Conservation (phyloP, 2,888 invertebrate species). For the Chymomyza amoena region DNA sequence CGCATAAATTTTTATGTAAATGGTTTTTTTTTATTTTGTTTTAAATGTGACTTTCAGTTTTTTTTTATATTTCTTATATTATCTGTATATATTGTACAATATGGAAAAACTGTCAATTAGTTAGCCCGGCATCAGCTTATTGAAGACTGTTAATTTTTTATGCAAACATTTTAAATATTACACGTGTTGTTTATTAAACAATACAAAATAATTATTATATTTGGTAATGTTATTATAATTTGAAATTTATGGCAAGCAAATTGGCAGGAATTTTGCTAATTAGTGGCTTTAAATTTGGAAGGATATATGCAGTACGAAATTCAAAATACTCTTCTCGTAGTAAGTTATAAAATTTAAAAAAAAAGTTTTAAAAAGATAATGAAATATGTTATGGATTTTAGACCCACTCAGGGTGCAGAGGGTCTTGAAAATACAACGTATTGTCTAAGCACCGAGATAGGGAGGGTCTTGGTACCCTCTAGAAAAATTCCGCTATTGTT, state of each 20-base stretch:
- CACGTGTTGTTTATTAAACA: constrained; percentile 23
- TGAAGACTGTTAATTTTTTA: constrained; percentile 4
- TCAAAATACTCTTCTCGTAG: too few relatives aligned
- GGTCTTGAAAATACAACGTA: too few relatives aligned
- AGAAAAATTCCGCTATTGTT: too few relatives aligned
- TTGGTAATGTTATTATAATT: not conserved
- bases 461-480: too few relatives aligned
- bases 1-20: constrained; percentile 37
- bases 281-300: too few relatives aligned
- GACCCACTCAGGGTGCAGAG: too few relatives aligned
- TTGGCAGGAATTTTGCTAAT: too few relatives aligned
- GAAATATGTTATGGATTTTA: too few relatives aligned
- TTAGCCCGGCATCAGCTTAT: not conserved
- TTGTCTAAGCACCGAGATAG: too few relatives aligned
- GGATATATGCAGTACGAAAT: too few relatives aligned
- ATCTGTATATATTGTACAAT: not conserved
- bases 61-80: not conserved
- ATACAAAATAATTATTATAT: not conserved
- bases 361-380: too few relatives aligned
- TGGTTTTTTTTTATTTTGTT: constrained; percentile 7
- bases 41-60: constrained; percentile 21
- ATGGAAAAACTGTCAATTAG: constrained; percentile 2
- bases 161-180: constrained; percentile 31
- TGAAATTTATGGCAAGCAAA: not conserved
- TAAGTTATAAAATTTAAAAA: too few relatives aligned